phyloP scores from a whole-genome alignment of 2,888 invertebrate genomes.

The Microchrysa polita region DNA sequence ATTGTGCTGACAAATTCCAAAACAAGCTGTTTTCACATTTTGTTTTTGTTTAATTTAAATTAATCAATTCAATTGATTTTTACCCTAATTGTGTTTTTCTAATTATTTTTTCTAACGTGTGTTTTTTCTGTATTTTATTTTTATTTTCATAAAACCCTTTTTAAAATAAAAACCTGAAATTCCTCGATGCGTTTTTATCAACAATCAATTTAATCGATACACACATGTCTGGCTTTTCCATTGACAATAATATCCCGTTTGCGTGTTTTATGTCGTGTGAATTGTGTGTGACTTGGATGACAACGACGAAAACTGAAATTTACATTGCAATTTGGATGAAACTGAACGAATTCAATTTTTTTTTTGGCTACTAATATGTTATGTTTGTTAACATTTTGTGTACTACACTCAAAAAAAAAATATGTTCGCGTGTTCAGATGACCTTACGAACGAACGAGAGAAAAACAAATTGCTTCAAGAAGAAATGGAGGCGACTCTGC shows the following conservation, averaged over 20 bases:
- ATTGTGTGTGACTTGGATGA: too few relatives aligned
- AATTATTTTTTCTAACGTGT: slow-evolving; percentile 18
- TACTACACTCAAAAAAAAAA: background rate
- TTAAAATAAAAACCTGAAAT: background rate
- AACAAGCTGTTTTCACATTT: background rate
- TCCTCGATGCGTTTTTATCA: slow-evolving; percentile 17
- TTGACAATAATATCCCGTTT: slow-evolving; percentile 16
- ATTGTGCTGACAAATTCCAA: background rate
- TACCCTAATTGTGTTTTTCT: slow-evolving; percentile 19
- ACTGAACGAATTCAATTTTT: slow-evolving; percentile 1
- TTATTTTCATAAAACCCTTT: slow-evolving; percentile 20
- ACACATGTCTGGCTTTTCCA: slow-evolving; percentile 26
- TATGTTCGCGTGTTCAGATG: slow-evolving; percentile 90
- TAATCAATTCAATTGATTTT: slow-evolving; percentile 39
- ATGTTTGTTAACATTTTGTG: background rate
- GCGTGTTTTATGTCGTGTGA: slow-evolving; percentile 8
- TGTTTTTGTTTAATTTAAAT: slow-evolving; percentile 28
- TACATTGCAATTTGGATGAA: background rate
- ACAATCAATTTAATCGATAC: slow-evolving; percentile 8
- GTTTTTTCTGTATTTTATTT: slow-evolving; percentile 38
- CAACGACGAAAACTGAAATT: background rate
- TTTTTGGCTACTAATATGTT: slow-evolving; percentile 18
- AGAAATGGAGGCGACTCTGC: slow-evolving; percentile 98
- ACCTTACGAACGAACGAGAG: slow-evolving; percentile 92
- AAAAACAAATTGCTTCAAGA: slow-evolving; percentile 96